Base-by-base conservation (phyloP, 2,797 vertebrate species). In the Lindbergichthys nudifrons region DNA sequence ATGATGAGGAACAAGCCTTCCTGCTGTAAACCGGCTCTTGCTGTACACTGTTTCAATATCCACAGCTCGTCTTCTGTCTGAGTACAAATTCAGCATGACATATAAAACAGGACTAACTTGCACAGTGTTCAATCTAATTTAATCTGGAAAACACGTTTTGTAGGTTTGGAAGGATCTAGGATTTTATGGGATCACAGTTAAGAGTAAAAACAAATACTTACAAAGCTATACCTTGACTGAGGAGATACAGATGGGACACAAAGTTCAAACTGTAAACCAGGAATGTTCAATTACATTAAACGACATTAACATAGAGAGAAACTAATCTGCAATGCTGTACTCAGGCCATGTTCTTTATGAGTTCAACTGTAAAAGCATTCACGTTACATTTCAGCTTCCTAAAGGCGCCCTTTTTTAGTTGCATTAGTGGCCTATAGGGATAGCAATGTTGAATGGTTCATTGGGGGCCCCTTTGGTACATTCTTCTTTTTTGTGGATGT, bases 151-250 rank as follows among this genome's bases (percentile, higher is more conserved):
- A 23, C 11, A 52, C 21, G 12, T 30, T 21, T 47, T 48, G 13
- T 18, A 64, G 56, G 32, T 16, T 3, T 56, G 39, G 23, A 73
- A 54, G 69, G 43, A 26, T 50, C 62, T 30, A 41, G 43, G 54
- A 30, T 63, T 73, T 77, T 42, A 67, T 41, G 23, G 52, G 10
- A 47, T 63, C 12, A 26, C 3, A 16, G 36, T 21, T 19, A 63
- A 73, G 23, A 30, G 60, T 45, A 47, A 79, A 83, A 80, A 47
- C 36, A 75, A 74, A 79, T 59, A 42, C 11, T 10, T 13, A 19
- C 12, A 36, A 45, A 36, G 32, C 8, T 36, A 36, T 52, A n/a
- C 21, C 26, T 43, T 53, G 3, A 51, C 21, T 0, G 0, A 41
- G 30, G 9, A 51, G 48, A 51, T 21, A 51, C 0, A 5, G 26